Conservation (phyloP, 2,888 invertebrate genomes). For the Elegia similella region DNA sequence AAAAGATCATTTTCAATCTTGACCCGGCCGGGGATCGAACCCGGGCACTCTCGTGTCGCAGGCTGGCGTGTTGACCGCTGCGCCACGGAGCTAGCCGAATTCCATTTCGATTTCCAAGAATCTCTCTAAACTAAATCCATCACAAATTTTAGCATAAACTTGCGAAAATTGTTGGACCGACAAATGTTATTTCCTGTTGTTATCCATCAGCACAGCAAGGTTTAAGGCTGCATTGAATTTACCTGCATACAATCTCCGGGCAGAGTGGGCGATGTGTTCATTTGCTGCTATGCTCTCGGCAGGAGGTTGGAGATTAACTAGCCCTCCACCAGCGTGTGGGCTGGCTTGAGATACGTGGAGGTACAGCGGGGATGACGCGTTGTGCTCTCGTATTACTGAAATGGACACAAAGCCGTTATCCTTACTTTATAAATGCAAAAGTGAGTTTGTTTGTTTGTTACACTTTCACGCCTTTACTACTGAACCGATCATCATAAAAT, state of each 20-base stretch:
- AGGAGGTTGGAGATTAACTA: constrained; percentile 86
- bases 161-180: not conserved
- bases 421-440: too few relatives aligned
- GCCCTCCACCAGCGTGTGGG: constrained; percentile 86
- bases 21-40: too few relatives aligned
- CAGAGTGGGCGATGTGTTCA: constrained; percentile 84
- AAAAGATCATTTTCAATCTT: too few relatives aligned
- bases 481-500: too few relatives aligned
- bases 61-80: too few relatives aligned
- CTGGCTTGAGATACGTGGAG: constrained; percentile 89
- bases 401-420: too few relatives aligned
- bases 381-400: constrained; percentile 79
- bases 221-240: constrained; percentile 24
- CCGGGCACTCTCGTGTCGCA: too few relatives aligned
- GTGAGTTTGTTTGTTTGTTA: too few relatives aligned
- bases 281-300: constrained; percentile 84
- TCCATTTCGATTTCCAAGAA: too few relatives aligned
- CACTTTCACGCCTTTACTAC: too few relatives aligned
- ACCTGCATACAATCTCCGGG: constrained; percentile 88
- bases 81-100: too few relatives aligned
- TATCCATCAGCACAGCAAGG: not conserved
- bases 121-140: not conserved
- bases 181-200: not conserved
- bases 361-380: constrained; percentile 84
- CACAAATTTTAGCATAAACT: not conserved